Evolutionary conservation across 1,140 invertebrate genomes (phyloP), one percentile per base, ranked within the genome.

Genomic region (Oscheius sp.): DNA sequence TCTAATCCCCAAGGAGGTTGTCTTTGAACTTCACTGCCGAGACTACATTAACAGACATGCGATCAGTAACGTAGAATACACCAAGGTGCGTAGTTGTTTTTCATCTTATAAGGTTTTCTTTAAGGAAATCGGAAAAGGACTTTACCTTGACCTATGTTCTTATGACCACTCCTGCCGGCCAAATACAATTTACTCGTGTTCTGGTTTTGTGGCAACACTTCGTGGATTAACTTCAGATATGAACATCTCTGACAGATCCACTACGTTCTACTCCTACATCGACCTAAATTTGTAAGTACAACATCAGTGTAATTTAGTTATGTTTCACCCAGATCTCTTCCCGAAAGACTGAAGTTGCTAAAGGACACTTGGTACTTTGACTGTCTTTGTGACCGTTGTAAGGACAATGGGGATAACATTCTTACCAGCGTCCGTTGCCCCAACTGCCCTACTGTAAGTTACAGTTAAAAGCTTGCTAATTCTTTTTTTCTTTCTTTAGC

Each of bases 31-130:
- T 35, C 82, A 83, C 71, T 83, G 83, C 64, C 79, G 82, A 55
- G 78, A 83, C 64, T 83, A 82, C 62, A 84, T 83, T 31, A 83
- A 83, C 69, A 70, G 82, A 10, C 82, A 83, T 58, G 82, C 82
- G 4, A 82, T 82, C 45, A 80, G 80, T 61, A 81, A 82, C 66
- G 72, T 67, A 26, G 66, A 62, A 26, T 82, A 82, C 35, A 32
- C 80, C 35, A 83, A 82, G 58, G 80, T 80, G 62, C 59, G 13
- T 10, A 15, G 13, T 42, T 45, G 10, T 32, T 10, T 32, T 46
- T 45, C 18, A 64, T 70, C 42, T 15, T 61, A 62, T 62, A 31
- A 35, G 0, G 34, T 52, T 62, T 61, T 34, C 23, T 46, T 76
- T 69, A 20, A 84, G 72, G 81, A 83, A 81, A 84, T 83, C 65